Base-by-base conservation (phyloP, 2,888 invertebrate genomes). In the Torymus auratus region DNA sequence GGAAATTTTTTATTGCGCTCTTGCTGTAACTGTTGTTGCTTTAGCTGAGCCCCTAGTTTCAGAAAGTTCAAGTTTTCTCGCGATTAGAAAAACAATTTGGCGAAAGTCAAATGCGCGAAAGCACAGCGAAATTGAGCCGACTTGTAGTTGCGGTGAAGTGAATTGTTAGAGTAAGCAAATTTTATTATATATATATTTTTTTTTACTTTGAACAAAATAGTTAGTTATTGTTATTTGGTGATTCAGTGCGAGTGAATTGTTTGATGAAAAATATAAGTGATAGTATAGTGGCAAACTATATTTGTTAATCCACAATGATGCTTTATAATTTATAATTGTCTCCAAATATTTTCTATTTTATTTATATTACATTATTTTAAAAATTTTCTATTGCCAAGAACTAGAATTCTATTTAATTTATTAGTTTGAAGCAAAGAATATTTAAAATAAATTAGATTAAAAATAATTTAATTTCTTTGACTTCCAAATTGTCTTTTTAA, bases 1-100 rank as follows among this genome's bases (percentile, higher is more conserved):
- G 80, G 28, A 69, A 83, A 20, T 77, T 81, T 71, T 80, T 82
- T 83, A 64, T 80, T 82, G 58, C 75, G 58, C 1, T 82, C 74
- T 70, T 56, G 60, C 17, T 78, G 80, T 13, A 41, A 41, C 41
- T 64, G 76, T 3, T 15, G 65, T 64, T 79, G 68, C 68, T 74
- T 80, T 15, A 62, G 15, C 50, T 55, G 79, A 2, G 53, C 12
- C 80, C 80, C 80, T 81, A 58, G 50, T 68, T 71, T 81, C 50
- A 41, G 28, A 80, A 75, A 75, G 65, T 80, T 80, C 74, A 69
- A 41, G n/a, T 62, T 50, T 15, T 55, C 15, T n/a, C 61, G 28
- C 41, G 10, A 64, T 69, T 52, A n/a, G n/a, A 69, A 70, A 62
- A 56, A n/a, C 60, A 62, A 74, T 75, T 73, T 80, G 11, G 52